Base-by-base conservation (phyloP, 2,113 vertebrate genomes). In the Gallinago media region DNA sequence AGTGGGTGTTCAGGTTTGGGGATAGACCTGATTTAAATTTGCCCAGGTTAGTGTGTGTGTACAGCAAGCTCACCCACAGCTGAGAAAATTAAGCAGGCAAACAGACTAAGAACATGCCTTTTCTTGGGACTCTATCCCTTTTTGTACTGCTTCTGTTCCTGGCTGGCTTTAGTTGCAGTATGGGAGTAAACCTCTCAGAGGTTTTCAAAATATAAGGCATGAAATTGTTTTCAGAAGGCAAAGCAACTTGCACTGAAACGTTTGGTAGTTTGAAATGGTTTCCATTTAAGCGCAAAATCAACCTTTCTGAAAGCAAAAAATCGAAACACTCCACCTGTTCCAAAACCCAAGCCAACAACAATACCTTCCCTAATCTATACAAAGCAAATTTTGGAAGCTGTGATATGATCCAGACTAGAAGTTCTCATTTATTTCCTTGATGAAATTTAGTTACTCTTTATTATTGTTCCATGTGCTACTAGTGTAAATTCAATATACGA, bases 391-490 rank as follows among this genome's bases (percentile, higher is more conserved):
- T 85, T 70, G 46, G 21, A 83, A 79, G 38, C 15, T 2, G 1
- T 90, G 72, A 92, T 80, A 76, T 26, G 59, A 90, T 70, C 42
- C 93, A 93, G 82, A 70, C 34, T 67, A 70, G 55, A 92, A 73
- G 26, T 47, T 68, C 36, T 93, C 49, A 79, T 85, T 90, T 88
- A 46, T 88, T 95, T 94, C 71, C 75, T 67, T 88, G 63, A 83
- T 85, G 74, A 89, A 93, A 96, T 95, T 59, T 50, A 77, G 52
- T 90, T 94, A 80, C 34, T 85, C 86, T 92, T 88, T 38, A 72
- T 90, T 91, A 77, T 81, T 63, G 7, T 15, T 89, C 47, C 2
- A 0, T 71, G 50, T 83, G 23, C 42, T 76, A 50, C 61, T 55
- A 38, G 42, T 85, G 88, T 65, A 76, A 96, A 95, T 95, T 76